Evolutionary conservation across 1,140 invertebrate genomes (phyloP), one percentile per base, ranked within the genome.

Genomic region (Chymomyza costata): DNA sequence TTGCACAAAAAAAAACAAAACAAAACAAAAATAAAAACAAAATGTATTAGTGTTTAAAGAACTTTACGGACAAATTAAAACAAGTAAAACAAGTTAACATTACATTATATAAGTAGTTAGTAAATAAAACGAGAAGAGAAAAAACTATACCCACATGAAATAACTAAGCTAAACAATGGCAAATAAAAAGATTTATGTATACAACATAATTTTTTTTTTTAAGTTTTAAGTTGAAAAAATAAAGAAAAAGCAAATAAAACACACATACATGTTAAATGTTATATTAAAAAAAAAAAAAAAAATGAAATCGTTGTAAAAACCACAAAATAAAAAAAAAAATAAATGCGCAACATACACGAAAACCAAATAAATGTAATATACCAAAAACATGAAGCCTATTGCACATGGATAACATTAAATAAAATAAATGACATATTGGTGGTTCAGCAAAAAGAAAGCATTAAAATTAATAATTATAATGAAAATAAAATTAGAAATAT

Each of bases 31-130:
- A 8, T 3, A 25, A 25, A 25, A 25, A 3, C 21, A 58, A 47
- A 46, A 58, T 53, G 16, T 15, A 17, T 60, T 64, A 71, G 71
- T 64, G 51, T 73, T 65, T 54, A 61, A 66, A 47, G 28, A 70
- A 66, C 61, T 80, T 82, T 62, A 81, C 58, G 74, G 74, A 83
- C 82, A 83, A 83, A 83, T 83, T 84, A 81, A 84, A 84, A 78
- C 73, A 83, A 82, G 82, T 81, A 84, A 83, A 83, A 84, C 67
- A 83, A 84, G 82, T 84, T 84, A 84, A 84, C 82, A 84, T 84
- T 84, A 84, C 82, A 84, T 84, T 84, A 67, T 83, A 84, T 83
- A 84, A 84, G 82, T 84, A 84, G 82, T 84, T 84, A 84, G 82
- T 84, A 84, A 84, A 80, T 83, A 59, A 73, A 28, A 28, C 25